Conservation (phyloP, 2,113 vertebrate genomes). For the Vulpes vulpes region DNA sequence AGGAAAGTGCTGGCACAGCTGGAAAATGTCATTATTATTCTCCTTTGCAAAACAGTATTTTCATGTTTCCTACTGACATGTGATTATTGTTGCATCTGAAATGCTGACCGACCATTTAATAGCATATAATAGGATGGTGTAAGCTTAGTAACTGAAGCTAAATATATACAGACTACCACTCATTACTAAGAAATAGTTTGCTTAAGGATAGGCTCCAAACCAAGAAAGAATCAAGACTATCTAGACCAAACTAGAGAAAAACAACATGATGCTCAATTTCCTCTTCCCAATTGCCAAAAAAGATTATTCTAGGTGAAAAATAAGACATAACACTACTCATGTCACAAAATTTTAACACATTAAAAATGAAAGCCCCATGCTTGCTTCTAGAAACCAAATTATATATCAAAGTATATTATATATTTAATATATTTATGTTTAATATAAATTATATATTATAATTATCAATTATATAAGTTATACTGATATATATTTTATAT, state of each 20-base stretch:
- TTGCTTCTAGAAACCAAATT: neutral
- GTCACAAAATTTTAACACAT: neutral
- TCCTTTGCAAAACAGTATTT: neutral
- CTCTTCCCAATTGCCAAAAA: neutral
- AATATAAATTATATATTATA: neutral
- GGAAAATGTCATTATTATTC: slow-evolving; percentile 35
- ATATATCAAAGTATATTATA: neutral
- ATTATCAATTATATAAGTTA: neutral
- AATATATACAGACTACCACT: neutral
- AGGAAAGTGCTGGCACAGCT: neutral
- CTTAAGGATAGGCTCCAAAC: rapidly evolving
- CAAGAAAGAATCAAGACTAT: neutral
- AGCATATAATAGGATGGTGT: neutral
- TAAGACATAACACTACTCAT: neutral
- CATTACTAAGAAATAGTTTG: neutral
- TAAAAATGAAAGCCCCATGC: neutral
- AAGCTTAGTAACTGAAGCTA: rapidly evolving
- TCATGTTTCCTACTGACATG: neutral
- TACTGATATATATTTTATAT: neutral
- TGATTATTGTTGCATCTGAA: neutral
- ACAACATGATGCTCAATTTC: neutral
- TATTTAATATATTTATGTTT: neutral
- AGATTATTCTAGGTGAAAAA: neutral
- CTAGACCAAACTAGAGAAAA: neutral
- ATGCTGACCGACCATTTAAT: neutral